These are phyloP conservation scores for Piscicola geometra DNA, from an alignment of 2,888 invertebrate genomes.

Conservation along the genomic window DNA sequence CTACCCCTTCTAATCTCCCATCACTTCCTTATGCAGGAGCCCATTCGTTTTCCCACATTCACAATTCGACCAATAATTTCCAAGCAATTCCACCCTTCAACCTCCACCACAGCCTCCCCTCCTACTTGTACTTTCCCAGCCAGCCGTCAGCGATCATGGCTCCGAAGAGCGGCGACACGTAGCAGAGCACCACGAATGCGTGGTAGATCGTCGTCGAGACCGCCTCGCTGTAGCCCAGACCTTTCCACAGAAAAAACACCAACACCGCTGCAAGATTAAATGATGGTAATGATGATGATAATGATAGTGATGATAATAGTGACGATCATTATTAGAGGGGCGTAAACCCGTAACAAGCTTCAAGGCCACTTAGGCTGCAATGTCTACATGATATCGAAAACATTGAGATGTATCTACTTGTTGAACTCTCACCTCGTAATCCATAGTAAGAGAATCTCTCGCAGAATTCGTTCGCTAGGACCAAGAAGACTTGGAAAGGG, in stretches of 20 bases:
- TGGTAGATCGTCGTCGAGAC: conserved; percentile 82
- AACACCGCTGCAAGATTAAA: conserved; percentile 84
- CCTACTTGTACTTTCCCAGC: conserved; percentile 76
- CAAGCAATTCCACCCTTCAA: too few species aligned
- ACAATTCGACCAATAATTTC: too few species aligned
- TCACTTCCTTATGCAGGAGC: too few species aligned
- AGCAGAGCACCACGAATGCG: conserved; percentile 79
- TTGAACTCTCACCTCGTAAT: conserved; percentile 44
- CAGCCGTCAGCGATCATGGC: conserved; percentile 88
- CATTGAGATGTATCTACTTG: too few species aligned
- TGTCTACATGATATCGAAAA: too few species aligned
- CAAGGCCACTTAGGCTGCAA: too few species aligned
- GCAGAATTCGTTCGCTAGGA: conserved; percentile 44
- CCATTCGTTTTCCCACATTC: too few species aligned
- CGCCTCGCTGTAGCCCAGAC: conserved; percentile 69
- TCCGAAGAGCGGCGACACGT: conserved; percentile 81
- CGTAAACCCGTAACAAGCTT: too few species aligned
- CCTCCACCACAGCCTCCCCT: neutral
- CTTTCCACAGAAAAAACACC: conserved; percentile 76
- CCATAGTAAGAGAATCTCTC: conserved; percentile 46
- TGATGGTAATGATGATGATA: neutral
- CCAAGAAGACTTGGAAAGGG: conserved; percentile 42
- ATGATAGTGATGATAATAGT: too few species aligned
- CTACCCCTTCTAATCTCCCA: too few species aligned
- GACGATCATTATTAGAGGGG: too few species aligned